These are phyloP conservation scores for Poeciliopsis infans DNA, from an alignment of 2,797 vertebrate genomes.

Conservation along the genomic window DNA sequence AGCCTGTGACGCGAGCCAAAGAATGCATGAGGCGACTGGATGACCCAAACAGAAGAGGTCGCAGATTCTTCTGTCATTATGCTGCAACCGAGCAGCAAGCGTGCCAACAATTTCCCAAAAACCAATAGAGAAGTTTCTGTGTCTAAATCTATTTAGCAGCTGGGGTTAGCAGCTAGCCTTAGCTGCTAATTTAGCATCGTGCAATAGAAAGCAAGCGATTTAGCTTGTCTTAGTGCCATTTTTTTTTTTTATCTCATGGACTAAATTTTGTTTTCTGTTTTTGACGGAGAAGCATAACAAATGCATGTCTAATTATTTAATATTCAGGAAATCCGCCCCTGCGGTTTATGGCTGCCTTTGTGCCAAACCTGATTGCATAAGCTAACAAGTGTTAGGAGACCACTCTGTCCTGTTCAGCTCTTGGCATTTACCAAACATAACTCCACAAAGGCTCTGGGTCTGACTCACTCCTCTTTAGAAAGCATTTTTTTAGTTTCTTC, in stretches of 20 bases:
- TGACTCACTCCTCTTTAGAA: constrained; percentile 31
- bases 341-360: constrained; percentile 3
- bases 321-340: neutral
- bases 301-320: constrained; percentile 13
- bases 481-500: neutral
- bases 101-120: neutral
- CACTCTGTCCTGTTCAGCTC: constrained; percentile 9
- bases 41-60: neutral
- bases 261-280: neutral
- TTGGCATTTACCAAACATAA: constrained; percentile 39
- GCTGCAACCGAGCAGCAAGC: neutral
- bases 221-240: neutral
- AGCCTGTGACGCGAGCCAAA: neutral
- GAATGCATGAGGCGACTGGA: neutral
- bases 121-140: neutral
- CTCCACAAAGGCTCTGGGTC: constrained; percentile 29
- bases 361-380: constrained; percentile 37
- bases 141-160: neutral
- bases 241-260: neutral
- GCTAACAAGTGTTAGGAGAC: constrained; percentile 43
- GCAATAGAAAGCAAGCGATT: neutral
- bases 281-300: neutral
- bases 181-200: neutral
- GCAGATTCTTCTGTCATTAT: neutral
- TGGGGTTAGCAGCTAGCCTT: neutral